Evolutionary conservation across 2,113 vertebrate species (phyloP).

Genomic region (Okapia johnstoni): DNA sequence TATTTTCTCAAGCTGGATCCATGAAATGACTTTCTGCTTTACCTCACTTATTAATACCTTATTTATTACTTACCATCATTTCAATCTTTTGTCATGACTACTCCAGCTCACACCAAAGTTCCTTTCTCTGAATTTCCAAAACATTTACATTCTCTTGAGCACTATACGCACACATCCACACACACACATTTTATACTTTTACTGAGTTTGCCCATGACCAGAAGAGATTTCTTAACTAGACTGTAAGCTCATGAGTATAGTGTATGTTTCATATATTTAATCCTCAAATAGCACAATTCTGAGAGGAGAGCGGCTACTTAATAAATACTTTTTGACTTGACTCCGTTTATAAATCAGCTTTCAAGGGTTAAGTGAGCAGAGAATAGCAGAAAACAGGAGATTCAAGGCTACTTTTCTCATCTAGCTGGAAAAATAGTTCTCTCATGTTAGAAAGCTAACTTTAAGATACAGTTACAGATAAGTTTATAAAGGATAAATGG

Average conservation of each 20-base stretch:
- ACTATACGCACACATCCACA: fast-evolving
- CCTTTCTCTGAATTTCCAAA: not conserved
- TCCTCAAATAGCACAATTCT: not conserved
- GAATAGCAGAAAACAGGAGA: not conserved
- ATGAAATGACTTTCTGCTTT: not conserved
- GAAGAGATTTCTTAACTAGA: not conserved
- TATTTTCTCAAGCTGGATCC: not conserved
- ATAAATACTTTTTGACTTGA: not conserved
- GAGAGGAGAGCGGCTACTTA: not conserved
- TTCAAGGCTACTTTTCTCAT: not conserved
- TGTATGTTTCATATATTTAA: not conserved
- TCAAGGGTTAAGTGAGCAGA: not conserved
- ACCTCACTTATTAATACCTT: not conserved
- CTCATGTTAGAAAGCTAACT: not conserved
- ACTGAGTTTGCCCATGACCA: not conserved
- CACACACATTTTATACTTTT: not conserved
- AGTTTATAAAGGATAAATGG: not conserved
- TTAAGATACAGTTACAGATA: not conserved
- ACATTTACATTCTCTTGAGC: not conserved
- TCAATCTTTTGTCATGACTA: not conserved
- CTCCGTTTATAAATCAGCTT: not conserved
- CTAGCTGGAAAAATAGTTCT: not conserved
- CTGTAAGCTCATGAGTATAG: not conserved
- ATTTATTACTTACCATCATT: not conserved
- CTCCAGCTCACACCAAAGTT: not conserved